These are phyloP conservation scores for Dermochelys coriacea DNA, from an alignment of 2,797 vertebrate genomes.

Conservation along the genomic window DNA sequence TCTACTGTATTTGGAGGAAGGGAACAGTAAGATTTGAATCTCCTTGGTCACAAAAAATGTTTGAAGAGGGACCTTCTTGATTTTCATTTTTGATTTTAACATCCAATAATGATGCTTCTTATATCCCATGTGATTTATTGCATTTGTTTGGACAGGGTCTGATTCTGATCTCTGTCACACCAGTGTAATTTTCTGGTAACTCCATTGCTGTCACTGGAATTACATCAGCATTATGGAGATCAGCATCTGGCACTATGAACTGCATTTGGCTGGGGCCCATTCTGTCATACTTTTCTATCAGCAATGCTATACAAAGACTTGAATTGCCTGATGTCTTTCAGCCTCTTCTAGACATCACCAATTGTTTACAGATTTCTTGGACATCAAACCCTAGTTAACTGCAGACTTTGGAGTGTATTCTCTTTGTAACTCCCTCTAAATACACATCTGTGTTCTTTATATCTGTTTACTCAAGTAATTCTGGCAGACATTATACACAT, in stretches of 20 bases:
- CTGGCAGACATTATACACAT: neutral
- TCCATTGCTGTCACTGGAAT: conserved; percentile 3
- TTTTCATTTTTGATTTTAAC: neutral
- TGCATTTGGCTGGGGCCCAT: neutral
- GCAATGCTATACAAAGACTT: neutral
- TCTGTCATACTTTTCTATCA: neutral
- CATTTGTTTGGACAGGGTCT: conserved; percentile 14
- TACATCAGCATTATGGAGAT: neutral
- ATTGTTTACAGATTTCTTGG: neutral
- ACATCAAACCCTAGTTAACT: neutral
- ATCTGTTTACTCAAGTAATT: neutral
- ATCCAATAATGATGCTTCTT: neutral
- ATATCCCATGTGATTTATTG: neutral
- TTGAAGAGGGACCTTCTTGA: neutral
- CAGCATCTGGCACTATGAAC: conserved; percentile 2
- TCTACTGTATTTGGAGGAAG: neutral
- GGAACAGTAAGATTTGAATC: neutral
- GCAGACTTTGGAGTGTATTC: neutral
- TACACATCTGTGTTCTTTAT: neutral
- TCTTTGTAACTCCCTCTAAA: neutral
- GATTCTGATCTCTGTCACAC: neutral
- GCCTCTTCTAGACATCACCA: neutral
- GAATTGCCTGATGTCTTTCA: neutral
- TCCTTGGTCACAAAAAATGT: conserved; percentile 17
- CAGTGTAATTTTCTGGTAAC: conserved; percentile 12